Conservation (phyloP, 1,140 invertebrate genomes). For the Macrotrachela quadricornifera region DNA sequence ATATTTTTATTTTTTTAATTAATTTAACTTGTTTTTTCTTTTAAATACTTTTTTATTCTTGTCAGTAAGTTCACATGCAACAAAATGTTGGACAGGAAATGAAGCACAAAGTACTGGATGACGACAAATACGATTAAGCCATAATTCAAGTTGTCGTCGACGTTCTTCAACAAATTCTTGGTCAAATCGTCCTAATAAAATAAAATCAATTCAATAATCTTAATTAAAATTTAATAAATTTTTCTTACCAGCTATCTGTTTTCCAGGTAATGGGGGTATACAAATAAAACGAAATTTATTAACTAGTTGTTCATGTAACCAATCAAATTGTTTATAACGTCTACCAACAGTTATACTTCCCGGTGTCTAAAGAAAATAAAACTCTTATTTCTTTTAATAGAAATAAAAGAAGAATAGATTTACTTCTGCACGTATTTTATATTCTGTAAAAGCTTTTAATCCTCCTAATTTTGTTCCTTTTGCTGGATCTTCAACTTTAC, state of each 20-base stretch:
- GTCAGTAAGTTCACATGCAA: slow-evolving; percentile 43
- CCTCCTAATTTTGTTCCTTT: no score
- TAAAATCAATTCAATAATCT: no score
- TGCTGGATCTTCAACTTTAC: no score
- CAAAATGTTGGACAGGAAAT: slow-evolving; percentile 82
- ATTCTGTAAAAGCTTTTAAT: no score
- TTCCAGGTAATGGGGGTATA: slow-evolving; percentile 83
- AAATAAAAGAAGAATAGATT: no score
- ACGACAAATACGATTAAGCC: slow-evolving; percentile 79
- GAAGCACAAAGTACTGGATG: slow-evolving; percentile 76
- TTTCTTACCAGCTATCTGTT: slow-evolving; percentile 24
- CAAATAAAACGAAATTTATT: slow-evolving; percentile 82
- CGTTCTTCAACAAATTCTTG: slow-evolving; percentile 85
- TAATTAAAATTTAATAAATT: no score
- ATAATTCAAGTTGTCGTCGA: slow-evolving; percentile 71
- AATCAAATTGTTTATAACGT: slow-evolving; percentile 96
- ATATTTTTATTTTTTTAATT: no score
- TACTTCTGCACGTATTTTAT: no score
- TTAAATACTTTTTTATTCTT: no score
- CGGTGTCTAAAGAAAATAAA: no score
- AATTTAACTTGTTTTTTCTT: no score
- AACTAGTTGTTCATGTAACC: slow-evolving; percentile 73
- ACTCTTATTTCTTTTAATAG: no score
- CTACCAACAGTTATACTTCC: slow-evolving; percentile 44
- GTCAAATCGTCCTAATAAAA: slow-evolving; percentile 71